Percentiles rank a stretch among this genome's conserved stretches.
Conservation (phyloP, 2,797 vertebrate species). For the Oophaga sylvatica region DNA sequence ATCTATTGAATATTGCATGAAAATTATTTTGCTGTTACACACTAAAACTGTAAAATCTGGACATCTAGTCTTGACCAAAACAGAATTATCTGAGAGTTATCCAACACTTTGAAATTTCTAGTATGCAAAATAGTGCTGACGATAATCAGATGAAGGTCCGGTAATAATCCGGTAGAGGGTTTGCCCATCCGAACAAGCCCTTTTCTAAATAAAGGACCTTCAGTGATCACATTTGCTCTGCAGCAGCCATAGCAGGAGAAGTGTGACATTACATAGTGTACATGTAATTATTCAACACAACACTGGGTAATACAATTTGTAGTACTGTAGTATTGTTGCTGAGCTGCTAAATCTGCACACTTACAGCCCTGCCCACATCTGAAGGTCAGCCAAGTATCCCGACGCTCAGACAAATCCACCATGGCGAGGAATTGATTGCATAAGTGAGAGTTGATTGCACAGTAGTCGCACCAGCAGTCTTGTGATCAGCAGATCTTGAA, state of each 20-base stretch:
- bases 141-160: not conserved
- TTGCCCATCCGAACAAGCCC: not conserved
- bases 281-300: not conserved
- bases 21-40: too few species aligned
- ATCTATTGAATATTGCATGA: too few species aligned
- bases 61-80: too few species aligned
- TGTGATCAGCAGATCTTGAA: constrained; percentile 9
- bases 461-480: not conserved
- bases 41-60: not conserved
- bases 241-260: not conserved
- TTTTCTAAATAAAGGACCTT: not conserved
- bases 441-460: constrained; percentile 1
- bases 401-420: not conserved
- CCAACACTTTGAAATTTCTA: not conserved
- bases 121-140: not conserved
- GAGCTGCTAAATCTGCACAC: too few species aligned
- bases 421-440: not conserved
- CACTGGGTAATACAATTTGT: not conserved
- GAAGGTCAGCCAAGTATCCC: not conserved
- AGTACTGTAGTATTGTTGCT: too few species aligned
- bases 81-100: not conserved
- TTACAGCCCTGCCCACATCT: not conserved
- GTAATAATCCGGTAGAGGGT: not conserved
- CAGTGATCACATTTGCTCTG: not conserved
- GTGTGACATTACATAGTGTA: not conserved